Conservation (phyloP, 2,888 invertebrate genomes). For the Julus scanicus region DNA sequence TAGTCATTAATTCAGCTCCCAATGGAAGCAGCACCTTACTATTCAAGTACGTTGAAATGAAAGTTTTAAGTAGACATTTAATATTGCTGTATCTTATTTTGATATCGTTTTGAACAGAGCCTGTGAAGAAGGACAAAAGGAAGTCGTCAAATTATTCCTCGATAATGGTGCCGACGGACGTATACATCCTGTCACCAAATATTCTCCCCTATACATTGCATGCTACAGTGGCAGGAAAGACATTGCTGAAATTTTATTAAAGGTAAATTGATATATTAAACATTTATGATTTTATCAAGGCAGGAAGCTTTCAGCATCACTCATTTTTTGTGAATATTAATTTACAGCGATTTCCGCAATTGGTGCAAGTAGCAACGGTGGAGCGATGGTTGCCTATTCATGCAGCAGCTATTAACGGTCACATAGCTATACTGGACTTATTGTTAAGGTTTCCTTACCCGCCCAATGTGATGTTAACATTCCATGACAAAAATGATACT, state of each 20-base stretch:
- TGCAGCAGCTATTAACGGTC: slow-evolving; percentile 91
- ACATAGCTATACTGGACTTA: slow-evolving; percentile 79
- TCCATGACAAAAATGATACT: slow-evolving; percentile 74
- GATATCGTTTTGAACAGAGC: slow-evolving; percentile 72
- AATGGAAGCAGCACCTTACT: slow-evolving; percentile 88
- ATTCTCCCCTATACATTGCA: slow-evolving; percentile 91
- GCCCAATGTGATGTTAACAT: slow-evolving; percentile 66
- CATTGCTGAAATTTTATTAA: slow-evolving; percentile 79
- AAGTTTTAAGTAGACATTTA: neutral
- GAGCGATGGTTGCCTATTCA: slow-evolving; percentile 94
- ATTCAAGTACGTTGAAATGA: slow-evolving; percentile 76
- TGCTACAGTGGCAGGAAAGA: slow-evolving; percentile 85
- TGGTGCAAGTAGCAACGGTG: slow-evolving; percentile 86
- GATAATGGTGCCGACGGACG: slow-evolving; percentile 88
- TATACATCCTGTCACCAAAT: slow-evolving; percentile 88
- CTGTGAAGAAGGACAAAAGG: slow-evolving; percentile 83
- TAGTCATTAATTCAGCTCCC: slow-evolving; percentile 85
- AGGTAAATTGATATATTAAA: slow-evolving; percentile 65
- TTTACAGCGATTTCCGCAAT: slow-evolving; percentile 80
- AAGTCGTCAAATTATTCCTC: slow-evolving; percentile 80
- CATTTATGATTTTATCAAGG: slow-evolving; percentile 26
- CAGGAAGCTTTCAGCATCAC: slow-evolving; percentile 22
- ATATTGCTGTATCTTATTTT: slow-evolving; percentile 54
- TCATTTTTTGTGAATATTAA: slow-evolving; percentile 35
- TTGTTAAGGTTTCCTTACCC: slow-evolving; percentile 85